These are phyloP conservation scores for Keiferia lycopersicella DNA, from an alignment of 2,888 invertebrate genomes.

Conservation along the genomic window DNA sequence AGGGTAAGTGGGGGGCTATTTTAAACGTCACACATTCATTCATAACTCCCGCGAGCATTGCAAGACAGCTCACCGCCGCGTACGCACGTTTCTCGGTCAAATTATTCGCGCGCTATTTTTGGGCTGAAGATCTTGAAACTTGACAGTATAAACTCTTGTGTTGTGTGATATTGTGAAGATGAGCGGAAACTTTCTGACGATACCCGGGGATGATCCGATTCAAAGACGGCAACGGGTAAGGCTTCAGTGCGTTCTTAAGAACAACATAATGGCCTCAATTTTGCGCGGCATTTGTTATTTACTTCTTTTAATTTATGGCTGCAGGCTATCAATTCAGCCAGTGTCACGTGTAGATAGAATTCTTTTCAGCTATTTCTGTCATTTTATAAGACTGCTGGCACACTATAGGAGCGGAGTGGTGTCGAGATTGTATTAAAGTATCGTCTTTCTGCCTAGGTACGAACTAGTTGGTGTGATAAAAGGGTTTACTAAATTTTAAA, in stretches of 20 bases:
- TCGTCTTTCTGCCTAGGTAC: no score
- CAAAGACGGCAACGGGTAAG: slow-evolving; percentile 72
- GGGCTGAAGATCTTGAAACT: slow-evolving; percentile 29
- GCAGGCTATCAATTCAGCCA: not conserved
- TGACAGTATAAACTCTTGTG: slow-evolving; percentile 37
- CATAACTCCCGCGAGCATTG: slow-evolving; percentile 67
- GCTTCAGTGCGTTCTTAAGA: slow-evolving; percentile 24
- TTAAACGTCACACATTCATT: slow-evolving; percentile 75
- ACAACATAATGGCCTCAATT: no score
- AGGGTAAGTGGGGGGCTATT: slow-evolving; percentile 51
- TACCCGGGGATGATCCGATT: slow-evolving; percentile 70
- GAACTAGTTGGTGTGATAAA: no score
- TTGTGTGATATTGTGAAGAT: slow-evolving; percentile 57
- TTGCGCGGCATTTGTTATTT: no score
- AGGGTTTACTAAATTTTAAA: no score
- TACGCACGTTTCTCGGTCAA: slow-evolving; percentile 57
- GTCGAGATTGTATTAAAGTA: no score
- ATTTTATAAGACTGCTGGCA: no score
- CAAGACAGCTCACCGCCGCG: slow-evolving; percentile 56
- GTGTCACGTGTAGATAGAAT: not conserved
- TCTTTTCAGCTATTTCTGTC: not conserved
- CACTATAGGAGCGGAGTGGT: no score
- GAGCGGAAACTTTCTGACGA: slow-evolving; percentile 76
- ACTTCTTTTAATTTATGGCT: no score
- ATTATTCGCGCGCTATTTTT: slow-evolving; percentile 46